Conservation (phyloP, 2,888 invertebrate genomes). For the Enchytraeus crypticus region DNA sequence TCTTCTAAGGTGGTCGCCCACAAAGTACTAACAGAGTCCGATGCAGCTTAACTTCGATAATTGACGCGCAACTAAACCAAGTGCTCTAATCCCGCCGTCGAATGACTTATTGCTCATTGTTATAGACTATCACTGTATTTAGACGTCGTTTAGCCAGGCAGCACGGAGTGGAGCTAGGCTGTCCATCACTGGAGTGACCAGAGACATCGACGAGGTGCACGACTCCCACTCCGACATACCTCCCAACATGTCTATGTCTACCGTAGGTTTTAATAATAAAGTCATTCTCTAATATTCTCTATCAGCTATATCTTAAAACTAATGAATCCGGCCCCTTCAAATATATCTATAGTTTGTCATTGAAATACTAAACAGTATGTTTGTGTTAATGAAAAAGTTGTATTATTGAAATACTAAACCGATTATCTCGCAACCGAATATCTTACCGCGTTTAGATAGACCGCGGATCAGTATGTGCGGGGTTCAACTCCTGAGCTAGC, state of each 20-base stretch:
- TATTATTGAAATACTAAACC: too few relatives aligned
- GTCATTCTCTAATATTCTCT: background rate
- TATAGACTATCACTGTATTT: background rate
- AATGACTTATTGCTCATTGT: background rate
- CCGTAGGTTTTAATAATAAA: background rate
- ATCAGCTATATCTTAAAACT: background rate
- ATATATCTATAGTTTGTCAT: background rate
- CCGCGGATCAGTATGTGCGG: too few relatives aligned
- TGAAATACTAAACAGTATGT: too few relatives aligned
- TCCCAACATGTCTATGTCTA: conserved; percentile 13
- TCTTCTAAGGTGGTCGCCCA: too few relatives aligned
- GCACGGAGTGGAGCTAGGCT: conserved; percentile 23
- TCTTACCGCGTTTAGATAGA: too few relatives aligned
- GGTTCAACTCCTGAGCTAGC: too few relatives aligned
- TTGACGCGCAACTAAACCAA: too few relatives aligned
- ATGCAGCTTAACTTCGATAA: too few relatives aligned
- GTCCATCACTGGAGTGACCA: conserved; percentile 25
- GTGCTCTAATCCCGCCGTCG: too few relatives aligned
- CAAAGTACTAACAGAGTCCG: too few relatives aligned
- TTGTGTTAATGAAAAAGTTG: too few relatives aligned
- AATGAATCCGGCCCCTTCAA: background rate
- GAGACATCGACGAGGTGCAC: conserved; percentile 9
- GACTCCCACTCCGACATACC: conserved; percentile 10
- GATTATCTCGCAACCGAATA: too few relatives aligned
- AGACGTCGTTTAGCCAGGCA: conserved; percentile 24